A percentile compares a stretch with the other conserved stretches of the same genome.
These are phyloP conservation scores for Holcopasites calliopsidis DNA, from an alignment of 1,140 invertebrate species.

Conservation along the genomic window DNA sequence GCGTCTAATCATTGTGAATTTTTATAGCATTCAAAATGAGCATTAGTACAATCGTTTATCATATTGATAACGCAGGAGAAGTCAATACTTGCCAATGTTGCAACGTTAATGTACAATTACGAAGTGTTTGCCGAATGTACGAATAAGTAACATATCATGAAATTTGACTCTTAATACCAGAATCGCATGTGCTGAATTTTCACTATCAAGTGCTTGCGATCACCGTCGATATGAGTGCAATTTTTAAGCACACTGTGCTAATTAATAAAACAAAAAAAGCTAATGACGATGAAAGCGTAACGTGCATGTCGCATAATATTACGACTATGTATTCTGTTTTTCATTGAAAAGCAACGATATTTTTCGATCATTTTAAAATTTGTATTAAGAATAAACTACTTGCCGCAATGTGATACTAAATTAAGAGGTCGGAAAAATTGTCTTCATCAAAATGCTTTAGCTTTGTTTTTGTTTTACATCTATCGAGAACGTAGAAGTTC, in stretches of 20 bases:
- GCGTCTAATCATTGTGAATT: no score
- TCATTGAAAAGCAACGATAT: conserved; percentile 1
- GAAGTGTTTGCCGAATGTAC: conserved; percentile 11
- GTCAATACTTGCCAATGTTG: conserved; percentile 25
- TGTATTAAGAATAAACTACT: conserved; percentile 34
- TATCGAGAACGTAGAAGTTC: background rate
- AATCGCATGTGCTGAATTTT: conserved; percentile 16
- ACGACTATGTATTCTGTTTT: conserved; percentile 8
- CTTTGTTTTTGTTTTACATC: conserved; percentile 8
- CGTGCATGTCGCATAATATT: background rate
- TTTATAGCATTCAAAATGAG: background rate
- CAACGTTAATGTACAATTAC: conserved; percentile 8
- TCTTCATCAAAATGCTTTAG: conserved; percentile 1
- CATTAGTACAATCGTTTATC: background rate
- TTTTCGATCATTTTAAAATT: conserved; percentile 32
- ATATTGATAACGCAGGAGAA: background rate
- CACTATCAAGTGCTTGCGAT: background rate
- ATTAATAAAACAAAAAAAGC: conserved; percentile 8
- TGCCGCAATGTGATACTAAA: conserved; percentile 47
- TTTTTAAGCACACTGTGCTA: background rate
- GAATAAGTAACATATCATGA: conserved; percentile 38
- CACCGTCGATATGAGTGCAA: conserved; percentile 13
- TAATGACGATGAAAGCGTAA: background rate
- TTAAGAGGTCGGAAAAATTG: background rate
- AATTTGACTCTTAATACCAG: conserved; percentile 6